phyloP scores from a whole-genome alignment of 2,113 vertebrate species.

The Pterocles burchelli region DNA sequence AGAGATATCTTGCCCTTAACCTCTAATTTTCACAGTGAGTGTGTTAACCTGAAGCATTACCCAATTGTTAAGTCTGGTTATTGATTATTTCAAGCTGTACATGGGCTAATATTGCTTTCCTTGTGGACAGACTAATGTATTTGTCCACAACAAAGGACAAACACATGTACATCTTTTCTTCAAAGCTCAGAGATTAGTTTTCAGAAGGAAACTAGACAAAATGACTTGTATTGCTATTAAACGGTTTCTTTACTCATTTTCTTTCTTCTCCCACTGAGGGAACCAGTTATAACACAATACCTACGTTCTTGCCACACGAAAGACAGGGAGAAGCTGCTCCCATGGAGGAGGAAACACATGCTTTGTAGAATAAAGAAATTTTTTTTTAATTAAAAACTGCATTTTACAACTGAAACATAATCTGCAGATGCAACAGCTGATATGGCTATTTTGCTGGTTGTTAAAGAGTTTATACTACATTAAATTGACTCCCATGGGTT shows the following conservation, averaged over 20 bases:
- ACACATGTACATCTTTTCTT: conserved; percentile 44
- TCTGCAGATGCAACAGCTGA: conserved; percentile 68
- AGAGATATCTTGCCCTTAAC: conserved; percentile 53
- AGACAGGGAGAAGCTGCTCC: conserved; percentile 41
- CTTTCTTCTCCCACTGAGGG: neutral
- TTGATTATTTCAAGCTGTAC: conserved; percentile 62
- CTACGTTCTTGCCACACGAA: conserved; percentile 14
- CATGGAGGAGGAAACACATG: conserved; percentile 17
- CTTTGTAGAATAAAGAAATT: conserved; percentile 65
- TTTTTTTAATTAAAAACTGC: conserved; percentile 60
- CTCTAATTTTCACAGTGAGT: conserved; percentile 18
- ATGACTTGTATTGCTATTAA: neutral
- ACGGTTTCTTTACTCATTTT: neutral
- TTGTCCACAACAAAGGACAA: conserved; percentile 50
- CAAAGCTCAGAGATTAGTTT: conserved; percentile 48
- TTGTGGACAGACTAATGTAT: conserved; percentile 15
- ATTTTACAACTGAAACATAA: conserved; percentile 66
- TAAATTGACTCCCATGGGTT: conserved; percentile 77
- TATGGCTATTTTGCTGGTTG: conserved; percentile 68
- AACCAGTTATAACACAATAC: neutral
- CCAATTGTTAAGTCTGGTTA: conserved; percentile 41
- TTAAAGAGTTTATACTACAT: conserved; percentile 79
- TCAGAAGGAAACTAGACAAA: conserved; percentile 3
- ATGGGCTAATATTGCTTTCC: conserved; percentile 52
- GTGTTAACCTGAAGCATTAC: conserved; percentile 57